Evolutionary conservation across 2,888 invertebrate genomes (phyloP), one percentile per base, ranked within the genome.

Genomic region (Ecliptopera silaceata): DNA sequence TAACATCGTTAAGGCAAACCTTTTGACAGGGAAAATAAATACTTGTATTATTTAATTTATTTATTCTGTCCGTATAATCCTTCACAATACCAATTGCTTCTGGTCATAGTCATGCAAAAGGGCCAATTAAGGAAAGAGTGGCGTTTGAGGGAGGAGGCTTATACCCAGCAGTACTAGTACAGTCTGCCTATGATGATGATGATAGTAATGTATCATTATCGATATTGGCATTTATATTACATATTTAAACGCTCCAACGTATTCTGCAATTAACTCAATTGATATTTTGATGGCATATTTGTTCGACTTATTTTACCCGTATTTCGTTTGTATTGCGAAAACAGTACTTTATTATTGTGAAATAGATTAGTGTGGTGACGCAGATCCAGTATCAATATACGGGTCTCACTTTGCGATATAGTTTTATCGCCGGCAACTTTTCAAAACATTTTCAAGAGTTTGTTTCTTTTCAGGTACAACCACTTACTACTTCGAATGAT

Each of bases 231-330:
- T 54, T 50, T 42, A 56, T 17, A 53, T 44, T 45, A 41, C 48
- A 45, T 45, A 56, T 67, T 65, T 64, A 42, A 63, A 32, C 70
- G 70, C 57, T 66, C 50, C 50, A 66, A 49, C 64, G 63, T 61
- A 54, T 60, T 38, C 70, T 56, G 66, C 69, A 68, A 70, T 71
- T 66, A 68, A 45, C 45, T 58, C 34, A 39, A 54, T 56, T 67
- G 66, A 66, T 59, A 65, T 50, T 48, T 50, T 55, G 26, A 26
- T 26, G 26, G 47, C 32, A 12, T 50, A 63, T 56, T 64, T 46
- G 43, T 32, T 57, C 42, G 20, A 60, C n/a, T n/a, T n/a, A n/a
- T 64, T 64, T 59, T 56, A 63, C 48, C 52, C 36, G 49, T 47
- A 43, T 41, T 56, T 52, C 57, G 56, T 59, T 55, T 42, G 55